These are phyloP conservation scores for Cochlearius cochlearius DNA, from an alignment of 2,113 vertebrate genomes.

Conservation along the genomic window DNA sequence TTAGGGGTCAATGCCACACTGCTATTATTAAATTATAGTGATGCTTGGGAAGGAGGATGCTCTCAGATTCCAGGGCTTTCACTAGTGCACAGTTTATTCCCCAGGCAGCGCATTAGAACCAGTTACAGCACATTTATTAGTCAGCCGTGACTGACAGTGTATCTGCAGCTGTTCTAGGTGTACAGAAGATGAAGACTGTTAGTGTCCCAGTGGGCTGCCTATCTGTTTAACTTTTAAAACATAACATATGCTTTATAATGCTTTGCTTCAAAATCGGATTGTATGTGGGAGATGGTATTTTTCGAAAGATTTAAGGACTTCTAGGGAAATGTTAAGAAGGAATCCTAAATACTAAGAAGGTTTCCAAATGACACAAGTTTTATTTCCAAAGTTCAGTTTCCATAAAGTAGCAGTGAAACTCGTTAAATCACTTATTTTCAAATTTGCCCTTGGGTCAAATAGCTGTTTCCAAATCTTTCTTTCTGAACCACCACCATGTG, in stretches of 20 bases:
- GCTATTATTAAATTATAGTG: neutral
- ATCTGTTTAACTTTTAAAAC: neutral
- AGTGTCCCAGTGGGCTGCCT: neutral
- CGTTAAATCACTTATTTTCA: neutral
- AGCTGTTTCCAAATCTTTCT: neutral
- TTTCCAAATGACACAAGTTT: neutral
- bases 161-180: neutral
- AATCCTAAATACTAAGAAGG: neutral
- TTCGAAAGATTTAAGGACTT: neutral
- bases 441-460: neutral
- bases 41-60: neutral
- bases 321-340: neutral
- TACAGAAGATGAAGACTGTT: neutral
- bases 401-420: neutral
- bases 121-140: neutral
- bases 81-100: neutral
- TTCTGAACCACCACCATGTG: fast-evolving
- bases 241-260: neutral
- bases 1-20: neutral
- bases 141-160: neutral
- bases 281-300: neutral
- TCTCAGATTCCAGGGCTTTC: neutral
- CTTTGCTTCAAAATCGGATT: neutral
- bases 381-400: neutral
- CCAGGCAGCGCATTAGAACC: fast-evolving